Conservation (phyloP, 1,140 invertebrate species). For the Lepidurus apus region DNA sequence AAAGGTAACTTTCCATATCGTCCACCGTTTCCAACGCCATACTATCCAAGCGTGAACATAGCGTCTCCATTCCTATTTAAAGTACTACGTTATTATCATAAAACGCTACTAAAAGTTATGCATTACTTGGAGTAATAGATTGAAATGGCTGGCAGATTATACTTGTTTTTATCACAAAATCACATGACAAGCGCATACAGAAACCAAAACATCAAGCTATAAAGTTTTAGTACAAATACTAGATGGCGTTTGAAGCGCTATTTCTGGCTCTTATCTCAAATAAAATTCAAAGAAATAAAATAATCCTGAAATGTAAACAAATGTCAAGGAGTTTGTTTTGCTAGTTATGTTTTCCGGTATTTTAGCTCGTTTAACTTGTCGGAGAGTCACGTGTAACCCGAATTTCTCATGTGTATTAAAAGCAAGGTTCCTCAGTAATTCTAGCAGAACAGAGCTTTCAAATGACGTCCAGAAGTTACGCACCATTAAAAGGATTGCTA, state of each 20-base stretch:
- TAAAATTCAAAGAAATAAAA: too few relatives aligned
- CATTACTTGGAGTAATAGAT: too few relatives aligned
- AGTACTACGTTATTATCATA: neutral
- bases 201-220: too few relatives aligned
- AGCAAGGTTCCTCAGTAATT: neutral
- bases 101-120: neutral
- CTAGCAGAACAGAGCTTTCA: neutral
- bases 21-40: neutral
- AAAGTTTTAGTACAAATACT: too few relatives aligned
- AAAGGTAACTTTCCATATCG: neutral
- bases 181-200: too few relatives aligned
- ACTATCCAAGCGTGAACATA: neutral
- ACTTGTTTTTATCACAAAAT: too few relatives aligned
- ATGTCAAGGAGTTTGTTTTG: too few relatives aligned
- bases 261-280: too few relatives aligned
- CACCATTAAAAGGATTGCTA: conserved; percentile 34
- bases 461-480: conserved; percentile 31
- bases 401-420: neutral
- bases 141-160: too few relatives aligned
- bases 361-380: neutral
- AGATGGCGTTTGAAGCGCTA: too few relatives aligned
- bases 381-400: neutral
- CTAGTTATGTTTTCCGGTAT: neutral
- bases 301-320: too few relatives aligned
- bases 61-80: neutral